These are phyloP conservation scores for Lysiphlebus fabarum DNA, from an alignment of 1,140 invertebrate species.

Conservation along the genomic window DNA sequence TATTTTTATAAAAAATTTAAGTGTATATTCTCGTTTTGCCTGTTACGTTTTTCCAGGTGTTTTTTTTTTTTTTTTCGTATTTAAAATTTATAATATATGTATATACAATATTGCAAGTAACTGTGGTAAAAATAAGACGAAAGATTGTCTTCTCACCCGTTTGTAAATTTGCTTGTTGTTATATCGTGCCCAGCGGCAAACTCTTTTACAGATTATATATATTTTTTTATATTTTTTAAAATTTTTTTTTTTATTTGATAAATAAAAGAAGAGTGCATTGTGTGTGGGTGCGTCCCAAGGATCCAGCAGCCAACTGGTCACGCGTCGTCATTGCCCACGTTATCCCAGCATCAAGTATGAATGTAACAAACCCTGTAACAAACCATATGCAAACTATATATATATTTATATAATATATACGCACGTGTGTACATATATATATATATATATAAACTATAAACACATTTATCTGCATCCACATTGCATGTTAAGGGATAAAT, in stretches of 20 bases:
- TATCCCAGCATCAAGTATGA: neutral
- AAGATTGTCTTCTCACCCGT: neutral
- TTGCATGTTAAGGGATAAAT: slow-evolving; percentile 1
- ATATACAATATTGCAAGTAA: neutral
- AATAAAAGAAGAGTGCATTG: neutral
- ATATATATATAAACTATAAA: too few species aligned
- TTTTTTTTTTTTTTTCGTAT: too few species aligned
- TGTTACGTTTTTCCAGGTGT: slow-evolving; percentile 13
- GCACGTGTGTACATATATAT: slow-evolving; percentile 25
- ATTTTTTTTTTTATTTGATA: too few species aligned
- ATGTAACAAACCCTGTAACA: neutral
- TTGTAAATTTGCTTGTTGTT: slow-evolving; percentile 1
- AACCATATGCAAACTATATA: slow-evolving; percentile 9
- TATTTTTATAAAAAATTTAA: neutral
- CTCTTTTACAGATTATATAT: neutral
- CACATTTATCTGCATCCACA: too few species aligned
- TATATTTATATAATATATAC: neutral
- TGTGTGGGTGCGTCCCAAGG: slow-evolving; percentile 24
- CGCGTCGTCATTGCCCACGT: slow-evolving; percentile 30
- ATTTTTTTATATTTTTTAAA: neutral
- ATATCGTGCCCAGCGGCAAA: neutral
- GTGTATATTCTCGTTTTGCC: neutral
- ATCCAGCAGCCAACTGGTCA: slow-evolving; percentile 26
- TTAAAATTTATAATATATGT: too few species aligned
- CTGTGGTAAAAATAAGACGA: neutral